These are phyloP conservation scores for Aphis gossypii DNA, from an alignment of 1,140 invertebrate species.

Conservation along the genomic window DNA sequence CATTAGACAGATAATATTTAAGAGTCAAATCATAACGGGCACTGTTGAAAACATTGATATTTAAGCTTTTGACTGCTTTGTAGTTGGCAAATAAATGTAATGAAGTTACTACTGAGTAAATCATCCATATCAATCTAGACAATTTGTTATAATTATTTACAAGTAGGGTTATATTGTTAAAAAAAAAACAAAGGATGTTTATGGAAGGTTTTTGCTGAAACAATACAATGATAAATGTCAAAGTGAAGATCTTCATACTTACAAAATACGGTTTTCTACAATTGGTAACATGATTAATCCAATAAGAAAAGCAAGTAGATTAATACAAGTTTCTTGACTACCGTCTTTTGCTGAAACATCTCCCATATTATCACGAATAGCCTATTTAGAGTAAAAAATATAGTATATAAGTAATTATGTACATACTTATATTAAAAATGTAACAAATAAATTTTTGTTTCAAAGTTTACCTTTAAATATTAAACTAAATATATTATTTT, in stretches of 20 bases:
- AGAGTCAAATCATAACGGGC: constrained; percentile 76
- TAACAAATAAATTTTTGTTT: background rate
- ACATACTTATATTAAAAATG: background rate
- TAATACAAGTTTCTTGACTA: constrained; percentile 94
- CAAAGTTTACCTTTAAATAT: background rate
- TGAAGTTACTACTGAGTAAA: constrained; percentile 78
- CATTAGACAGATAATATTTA: constrained; percentile 69
- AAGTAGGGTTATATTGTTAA: background rate
- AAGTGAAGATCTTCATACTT: constrained; percentile 60
- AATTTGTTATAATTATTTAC: constrained; percentile 48
- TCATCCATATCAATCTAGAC: constrained; percentile 71
- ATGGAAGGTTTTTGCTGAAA: background rate
- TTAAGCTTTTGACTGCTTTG: constrained; percentile 76
- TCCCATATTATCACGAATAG: constrained; percentile 86
- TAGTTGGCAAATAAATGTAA: constrained; percentile 89
- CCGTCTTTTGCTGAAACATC: constrained; percentile 96
- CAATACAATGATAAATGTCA: background rate
- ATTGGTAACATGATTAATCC: constrained; percentile 79
- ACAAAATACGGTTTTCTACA: constrained; percentile 68
- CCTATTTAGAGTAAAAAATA: constrained; percentile 65
- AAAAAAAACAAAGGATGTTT: background rate
- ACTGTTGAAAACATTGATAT: constrained; percentile 73
- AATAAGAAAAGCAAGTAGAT: constrained; percentile 81
- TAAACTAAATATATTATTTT: background rate
- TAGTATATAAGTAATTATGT: background rate